These are phyloP conservation scores for Centropus bengalensis DNA, from an alignment of 2,113 vertebrate genomes.

Conservation along the genomic window DNA sequence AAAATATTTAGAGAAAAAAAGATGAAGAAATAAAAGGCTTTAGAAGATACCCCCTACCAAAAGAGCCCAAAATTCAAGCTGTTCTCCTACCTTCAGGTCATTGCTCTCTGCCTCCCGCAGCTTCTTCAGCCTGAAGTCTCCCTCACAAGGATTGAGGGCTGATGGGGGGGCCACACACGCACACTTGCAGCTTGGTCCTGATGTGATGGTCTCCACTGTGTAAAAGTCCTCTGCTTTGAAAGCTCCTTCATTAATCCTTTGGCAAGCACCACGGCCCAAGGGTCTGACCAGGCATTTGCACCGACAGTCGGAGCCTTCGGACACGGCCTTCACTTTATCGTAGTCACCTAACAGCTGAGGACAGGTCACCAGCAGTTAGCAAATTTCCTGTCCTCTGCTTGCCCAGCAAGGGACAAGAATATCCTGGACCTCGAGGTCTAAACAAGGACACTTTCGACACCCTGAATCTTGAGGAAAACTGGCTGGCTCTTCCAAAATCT, in stretches of 20 bases:
- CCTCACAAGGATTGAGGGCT: constrained; percentile 90
- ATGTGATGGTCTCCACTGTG: constrained; percentile 92
- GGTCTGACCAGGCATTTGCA: constrained; percentile 96
- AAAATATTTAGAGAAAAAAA: neutral
- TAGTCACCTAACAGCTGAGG: constrained; percentile 94
- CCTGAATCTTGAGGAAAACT: neutral
- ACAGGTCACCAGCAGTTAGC: neutral
- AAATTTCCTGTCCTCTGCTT: neutral
- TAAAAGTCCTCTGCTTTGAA: constrained; percentile 85
- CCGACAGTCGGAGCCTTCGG: constrained; percentile 91
- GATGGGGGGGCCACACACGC: constrained; percentile 92
- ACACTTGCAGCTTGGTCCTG: constrained; percentile 92
- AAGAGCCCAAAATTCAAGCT: neutral
- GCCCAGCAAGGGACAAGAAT: neutral
- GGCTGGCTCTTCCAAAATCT: neutral
- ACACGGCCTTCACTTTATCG: constrained; percentile 95
- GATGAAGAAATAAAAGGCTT: neutral
- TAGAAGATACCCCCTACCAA: neutral
- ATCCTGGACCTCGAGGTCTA: neutral
- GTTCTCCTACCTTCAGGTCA: constrained; percentile 87
- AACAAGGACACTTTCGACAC: neutral
- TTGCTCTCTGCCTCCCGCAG: constrained; percentile 84
- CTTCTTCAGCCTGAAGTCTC: constrained; percentile 88
- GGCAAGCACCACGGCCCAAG: constrained; percentile 88
- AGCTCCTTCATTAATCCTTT: constrained; percentile 80